Conservation (phyloP, 2,888 invertebrate species). For the Halictus ligatus region DNA sequence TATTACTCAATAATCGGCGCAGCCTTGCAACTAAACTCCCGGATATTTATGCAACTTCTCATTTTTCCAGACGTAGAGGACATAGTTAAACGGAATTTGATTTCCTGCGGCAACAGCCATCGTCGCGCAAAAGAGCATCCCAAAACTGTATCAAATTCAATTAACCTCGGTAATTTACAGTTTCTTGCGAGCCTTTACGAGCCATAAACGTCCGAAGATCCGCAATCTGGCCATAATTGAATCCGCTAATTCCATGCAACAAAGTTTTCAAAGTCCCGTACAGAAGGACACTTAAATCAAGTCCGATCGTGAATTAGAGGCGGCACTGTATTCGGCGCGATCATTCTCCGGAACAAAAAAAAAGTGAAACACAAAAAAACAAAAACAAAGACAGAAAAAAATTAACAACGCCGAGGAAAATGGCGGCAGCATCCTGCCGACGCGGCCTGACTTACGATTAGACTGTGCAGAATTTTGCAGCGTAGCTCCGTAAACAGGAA, state of each 20-base stretch:
- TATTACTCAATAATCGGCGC: background rate
- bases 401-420: background rate
- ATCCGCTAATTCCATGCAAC: background rate
- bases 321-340: background rate
- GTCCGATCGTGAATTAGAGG: background rate
- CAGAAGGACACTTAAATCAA: constrained; percentile 12
- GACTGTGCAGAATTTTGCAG: background rate
- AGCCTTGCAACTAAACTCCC: background rate
- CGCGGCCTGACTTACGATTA: background rate
- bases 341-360: background rate
- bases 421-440: constrained; percentile 3
- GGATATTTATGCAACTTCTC: background rate
- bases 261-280: background rate
- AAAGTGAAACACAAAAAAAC: background rate
- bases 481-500: constrained; percentile 28
- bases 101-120: background rate
- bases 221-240: background rate
- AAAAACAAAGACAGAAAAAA: background rate
- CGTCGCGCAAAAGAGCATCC: background rate
- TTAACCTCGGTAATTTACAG: background rate
- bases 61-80: background rate
- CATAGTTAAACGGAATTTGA: background rate
- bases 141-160: background rate
- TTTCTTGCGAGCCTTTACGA: background rate
- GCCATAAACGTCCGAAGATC: background rate